phyloP scores from a whole-genome alignment of 2,113 vertebrate genomes.

The Apodemus speciosus region DNA sequence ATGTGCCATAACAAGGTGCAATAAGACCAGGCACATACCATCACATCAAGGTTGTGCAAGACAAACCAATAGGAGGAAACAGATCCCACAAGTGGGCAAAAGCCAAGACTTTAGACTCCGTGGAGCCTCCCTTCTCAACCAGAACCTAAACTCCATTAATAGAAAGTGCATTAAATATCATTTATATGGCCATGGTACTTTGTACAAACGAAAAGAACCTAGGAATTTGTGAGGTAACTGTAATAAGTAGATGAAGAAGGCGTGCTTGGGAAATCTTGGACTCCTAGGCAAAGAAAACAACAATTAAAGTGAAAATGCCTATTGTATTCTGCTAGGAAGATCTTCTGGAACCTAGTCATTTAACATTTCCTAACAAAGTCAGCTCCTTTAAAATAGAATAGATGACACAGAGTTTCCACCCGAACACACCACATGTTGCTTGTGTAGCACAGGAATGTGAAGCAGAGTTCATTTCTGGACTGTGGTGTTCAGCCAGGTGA shows the following conservation, averaged over 20 bases:
- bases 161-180: neutral
- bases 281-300: constrained; percentile 7
- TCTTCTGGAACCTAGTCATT: constrained; percentile 15
- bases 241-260: neutral
- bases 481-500: constrained; percentile 51
- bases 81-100: neutral
- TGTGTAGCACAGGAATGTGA: neutral
- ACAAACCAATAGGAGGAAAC: neutral
- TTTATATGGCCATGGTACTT: neutral
- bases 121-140: neutral
- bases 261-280: neutral
- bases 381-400: constrained; percentile 31
- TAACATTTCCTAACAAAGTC: constrained; percentile 48
- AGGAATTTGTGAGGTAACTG: neutral
- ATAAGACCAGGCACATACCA: neutral
- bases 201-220: neutral
- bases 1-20: neutral
- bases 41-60: neutral
- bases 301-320: neutral
- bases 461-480: neutral
- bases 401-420: constrained; percentile 48
- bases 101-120: neutral
- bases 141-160: neutral
- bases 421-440: neutral
- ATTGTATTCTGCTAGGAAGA: neutral